Evolutionary conservation across 2,797 vertebrate species (phyloP).

Genomic region (Hipposideros larvatus): DNA sequence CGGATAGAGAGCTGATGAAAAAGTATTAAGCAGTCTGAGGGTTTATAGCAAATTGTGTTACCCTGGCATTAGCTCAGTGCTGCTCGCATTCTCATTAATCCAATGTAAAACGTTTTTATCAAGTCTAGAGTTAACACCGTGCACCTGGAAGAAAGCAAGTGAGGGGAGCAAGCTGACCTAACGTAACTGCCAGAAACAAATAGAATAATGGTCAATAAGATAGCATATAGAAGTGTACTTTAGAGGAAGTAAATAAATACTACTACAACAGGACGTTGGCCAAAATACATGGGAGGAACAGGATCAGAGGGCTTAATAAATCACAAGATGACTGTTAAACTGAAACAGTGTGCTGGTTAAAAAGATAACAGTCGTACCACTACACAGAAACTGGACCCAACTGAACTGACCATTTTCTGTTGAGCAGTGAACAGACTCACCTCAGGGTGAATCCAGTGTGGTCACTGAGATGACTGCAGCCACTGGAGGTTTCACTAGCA

Average conservation of each 20-base stretch:
- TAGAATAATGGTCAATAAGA: background rate
- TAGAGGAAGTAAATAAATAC: background rate
- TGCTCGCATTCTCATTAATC: constrained; percentile 23
- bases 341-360: background rate
- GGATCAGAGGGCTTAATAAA: background rate
- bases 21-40: background rate
- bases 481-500: background rate
- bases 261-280: background rate
- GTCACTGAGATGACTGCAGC: accelerated
- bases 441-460: background rate
- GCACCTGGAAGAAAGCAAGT: constrained; percentile 37
- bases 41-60: background rate
- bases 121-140: constrained; percentile 1
- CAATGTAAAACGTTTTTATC: constrained; percentile 37
- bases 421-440: background rate
- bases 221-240: background rate
- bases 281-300: background rate
- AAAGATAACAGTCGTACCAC: background rate
- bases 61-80: background rate
- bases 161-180: background rate
- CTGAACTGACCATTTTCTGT: background rate
- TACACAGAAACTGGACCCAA: background rate
- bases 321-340: background rate
- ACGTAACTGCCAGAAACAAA: constrained; percentile 47
- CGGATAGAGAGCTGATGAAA: background rate